Conservation (phyloP, 2,797 vertebrate genomes). For the Sylvilagus floridanus region DNA sequence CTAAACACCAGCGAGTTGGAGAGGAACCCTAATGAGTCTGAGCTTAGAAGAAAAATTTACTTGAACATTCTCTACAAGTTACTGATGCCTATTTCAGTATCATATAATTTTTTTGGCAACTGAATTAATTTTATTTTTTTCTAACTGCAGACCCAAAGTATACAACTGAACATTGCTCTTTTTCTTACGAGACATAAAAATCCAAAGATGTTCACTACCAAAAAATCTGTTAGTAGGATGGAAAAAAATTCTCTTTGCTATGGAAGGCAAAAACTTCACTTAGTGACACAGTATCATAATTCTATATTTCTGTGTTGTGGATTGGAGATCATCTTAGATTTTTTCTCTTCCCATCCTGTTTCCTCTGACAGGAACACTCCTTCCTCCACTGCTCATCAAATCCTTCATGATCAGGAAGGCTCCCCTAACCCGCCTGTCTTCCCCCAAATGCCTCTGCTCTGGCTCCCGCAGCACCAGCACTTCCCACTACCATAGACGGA, state of each 20-base stretch:
- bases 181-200: constrained; percentile 98
- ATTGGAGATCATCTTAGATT: constrained; percentile 39
- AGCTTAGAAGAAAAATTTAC: neutral
- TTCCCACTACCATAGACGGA: neutral
- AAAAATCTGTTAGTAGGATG: constrained; percentile 98
- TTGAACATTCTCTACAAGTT: neutral
- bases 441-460: neutral
- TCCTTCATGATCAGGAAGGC: constrained; percentile 4
- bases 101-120: constrained; percentile 78
- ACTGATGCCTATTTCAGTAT: neutral
- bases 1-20: neutral
- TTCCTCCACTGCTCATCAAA: neutral
- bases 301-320: neutral
- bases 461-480: neutral
- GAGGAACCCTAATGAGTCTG: neutral
- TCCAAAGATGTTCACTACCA: constrained; percentile 97
- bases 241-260: constrained; percentile 98
- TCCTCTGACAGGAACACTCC: constrained; percentile 13
- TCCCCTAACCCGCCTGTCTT: neutral
- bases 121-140: constrained; percentile 95
- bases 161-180: constrained; percentile 99
- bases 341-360: neutral
- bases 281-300: constrained; percentile 92
- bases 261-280: constrained; percentile 99
- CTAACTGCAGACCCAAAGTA: constrained; percentile 99